These are phyloP conservation scores for Neoaliturus tenellus DNA, from an alignment of 2,888 invertebrate genomes.

Conservation along the genomic window DNA sequence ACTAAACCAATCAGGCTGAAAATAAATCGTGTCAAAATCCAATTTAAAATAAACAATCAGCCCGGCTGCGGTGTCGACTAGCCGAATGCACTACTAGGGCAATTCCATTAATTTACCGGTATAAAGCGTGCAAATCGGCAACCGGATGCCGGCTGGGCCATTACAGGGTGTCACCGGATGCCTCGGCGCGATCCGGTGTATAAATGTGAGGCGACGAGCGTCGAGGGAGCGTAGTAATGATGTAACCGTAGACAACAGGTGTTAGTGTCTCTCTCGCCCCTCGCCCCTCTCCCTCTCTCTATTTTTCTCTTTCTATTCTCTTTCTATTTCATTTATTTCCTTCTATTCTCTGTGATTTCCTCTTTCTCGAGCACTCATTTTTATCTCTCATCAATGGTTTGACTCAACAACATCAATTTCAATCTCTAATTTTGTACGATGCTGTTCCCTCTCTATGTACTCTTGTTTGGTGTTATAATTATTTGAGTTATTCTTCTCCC, in stretches of 20 bases:
- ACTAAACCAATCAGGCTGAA: conserved; percentile 4
- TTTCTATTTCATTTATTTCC: background rate
- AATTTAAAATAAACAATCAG: conserved; percentile 37
- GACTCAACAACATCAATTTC: too few relatives aligned
- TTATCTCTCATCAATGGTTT: background rate
- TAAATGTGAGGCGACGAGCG: conserved; percentile 17
- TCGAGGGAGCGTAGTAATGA: conserved; percentile 7
- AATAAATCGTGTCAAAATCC: conserved; percentile 27
- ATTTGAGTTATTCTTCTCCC: too few relatives aligned
- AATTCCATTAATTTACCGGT: conserved; percentile 40
- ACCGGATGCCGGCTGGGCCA: conserved; percentile 30
- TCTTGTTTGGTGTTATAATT: too few relatives aligned
- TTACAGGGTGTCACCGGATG: conserved; percentile 40
- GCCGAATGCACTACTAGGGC: conserved; percentile 25
- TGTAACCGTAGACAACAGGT: conserved; percentile 28
- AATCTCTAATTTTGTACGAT: too few relatives aligned
- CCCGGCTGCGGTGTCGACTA: background rate
- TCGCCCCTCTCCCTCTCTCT: background rate
- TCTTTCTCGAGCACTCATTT: background rate
- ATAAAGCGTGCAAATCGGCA: conserved; percentile 42
- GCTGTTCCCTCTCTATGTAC: too few relatives aligned
- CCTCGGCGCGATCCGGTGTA: conserved; percentile 35
- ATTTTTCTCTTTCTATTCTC: background rate
- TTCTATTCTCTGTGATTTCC: background rate
- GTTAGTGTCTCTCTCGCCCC: background rate